Percentiles rank a stretch among this genome's conserved stretches.
Evolutionary conservation across 2,113 vertebrate genomes (phyloP).

Genomic region (Channa maculata): DNA sequence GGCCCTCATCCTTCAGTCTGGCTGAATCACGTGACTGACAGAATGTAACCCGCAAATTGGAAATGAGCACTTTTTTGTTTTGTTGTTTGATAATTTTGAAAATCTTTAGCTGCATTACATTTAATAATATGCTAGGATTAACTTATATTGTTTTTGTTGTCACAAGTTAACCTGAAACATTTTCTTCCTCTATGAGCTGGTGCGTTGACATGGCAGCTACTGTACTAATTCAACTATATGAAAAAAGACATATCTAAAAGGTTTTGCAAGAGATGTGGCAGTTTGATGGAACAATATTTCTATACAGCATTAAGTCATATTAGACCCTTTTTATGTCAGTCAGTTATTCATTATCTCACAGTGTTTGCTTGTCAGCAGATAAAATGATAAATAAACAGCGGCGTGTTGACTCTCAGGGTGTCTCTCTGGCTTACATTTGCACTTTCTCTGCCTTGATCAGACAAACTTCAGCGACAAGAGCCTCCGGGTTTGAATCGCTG

Average conservation of each 20-base stretch:
- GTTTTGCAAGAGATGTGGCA: not conserved
- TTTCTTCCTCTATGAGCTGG: not conserved
- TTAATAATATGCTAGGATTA: too few species aligned
- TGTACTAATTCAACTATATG: too few species aligned
- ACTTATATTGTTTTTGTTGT: too few species aligned
- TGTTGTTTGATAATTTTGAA: too few species aligned
- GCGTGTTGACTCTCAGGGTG: constrained; percentile 68
- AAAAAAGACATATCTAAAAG: too few species aligned
- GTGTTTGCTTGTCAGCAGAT: constrained; percentile 28
- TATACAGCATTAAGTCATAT: constrained; percentile 2
- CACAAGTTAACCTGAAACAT: too few species aligned
- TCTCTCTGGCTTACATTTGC: constrained; percentile 50
- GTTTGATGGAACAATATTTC: constrained; percentile 26
- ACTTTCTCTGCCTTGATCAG: constrained; percentile 52
- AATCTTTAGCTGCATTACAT: too few species aligned
- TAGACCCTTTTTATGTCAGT: constrained; percentile 33
- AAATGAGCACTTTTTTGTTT: too few species aligned
- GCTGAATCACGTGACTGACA: too few species aligned
- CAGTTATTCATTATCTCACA: constrained; percentile 27
- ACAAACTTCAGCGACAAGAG: constrained; percentile 57
- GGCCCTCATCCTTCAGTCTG: too few species aligned
- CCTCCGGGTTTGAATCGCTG: constrained; percentile 79
- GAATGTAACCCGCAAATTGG: too few species aligned
- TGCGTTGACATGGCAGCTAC: not conserved
- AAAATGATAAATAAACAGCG: constrained; percentile 61